Conservation (phyloP, 1,140 invertebrate species). For the Drosophila mojavensis region DNA sequence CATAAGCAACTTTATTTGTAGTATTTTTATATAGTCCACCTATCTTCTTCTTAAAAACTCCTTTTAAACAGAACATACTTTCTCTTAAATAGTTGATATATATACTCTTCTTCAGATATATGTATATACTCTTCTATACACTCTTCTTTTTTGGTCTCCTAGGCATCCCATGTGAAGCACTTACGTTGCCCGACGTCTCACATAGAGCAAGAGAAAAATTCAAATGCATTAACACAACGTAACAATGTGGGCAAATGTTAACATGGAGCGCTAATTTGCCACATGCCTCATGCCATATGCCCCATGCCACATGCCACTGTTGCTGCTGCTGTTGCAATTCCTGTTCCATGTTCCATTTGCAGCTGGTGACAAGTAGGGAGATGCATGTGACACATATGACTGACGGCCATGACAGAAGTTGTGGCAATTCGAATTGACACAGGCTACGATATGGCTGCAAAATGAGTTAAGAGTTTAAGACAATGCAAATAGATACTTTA, state of each 20-base stretch:
- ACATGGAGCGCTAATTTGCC: slow-evolving; percentile 77
- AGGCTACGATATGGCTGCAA: background rate
- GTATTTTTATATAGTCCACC: too few relatives aligned
- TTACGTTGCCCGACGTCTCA: too few relatives aligned
- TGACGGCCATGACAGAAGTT: slow-evolving; percentile 22
- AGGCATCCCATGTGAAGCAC: too few relatives aligned
- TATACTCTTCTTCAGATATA: too few relatives aligned
- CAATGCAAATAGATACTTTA: background rate
- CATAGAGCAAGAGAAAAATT: slow-evolving; percentile 49
- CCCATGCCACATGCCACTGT: background rate
- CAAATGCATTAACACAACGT: slow-evolving; percentile 77
- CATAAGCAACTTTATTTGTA: background rate
- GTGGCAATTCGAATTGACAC: slow-evolving; percentile 30
- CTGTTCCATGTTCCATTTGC: slow-evolving; percentile 31
- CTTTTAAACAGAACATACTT: too few relatives aligned
- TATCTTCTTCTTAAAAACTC: too few relatives aligned
- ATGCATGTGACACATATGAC: background rate
- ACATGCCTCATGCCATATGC: slow-evolving; percentile 36
- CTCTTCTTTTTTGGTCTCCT: too few relatives aligned
- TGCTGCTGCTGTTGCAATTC: slow-evolving; percentile 27
- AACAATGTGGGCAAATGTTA: slow-evolving; percentile 79
- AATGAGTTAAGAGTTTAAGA: background rate
- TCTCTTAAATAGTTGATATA: too few relatives aligned
- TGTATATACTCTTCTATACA: too few relatives aligned
- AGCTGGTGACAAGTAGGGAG: background rate